Base-by-base conservation (phyloP, 2,113 vertebrate species). In the Periophthalmodon schlosseri region DNA sequence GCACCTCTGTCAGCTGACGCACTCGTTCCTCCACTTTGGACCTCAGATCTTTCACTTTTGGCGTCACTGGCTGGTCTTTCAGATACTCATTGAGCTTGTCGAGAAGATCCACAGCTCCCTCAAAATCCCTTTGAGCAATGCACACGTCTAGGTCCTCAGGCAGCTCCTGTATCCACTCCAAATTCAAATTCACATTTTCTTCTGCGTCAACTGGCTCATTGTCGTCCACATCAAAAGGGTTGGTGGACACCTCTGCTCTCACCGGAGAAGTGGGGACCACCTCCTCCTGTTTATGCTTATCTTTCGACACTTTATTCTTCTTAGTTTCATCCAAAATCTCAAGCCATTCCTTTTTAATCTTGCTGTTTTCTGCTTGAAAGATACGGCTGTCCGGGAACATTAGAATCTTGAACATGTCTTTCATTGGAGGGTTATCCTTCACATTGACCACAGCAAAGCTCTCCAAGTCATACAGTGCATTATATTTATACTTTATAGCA, bases 381-480 rank as follows among this genome's bases (percentile, higher is more conserved):
- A 99, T 98, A 73, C 97, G 96, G 67, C 96, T 97, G 80, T 99
- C 97, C 0, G 97, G 98, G 91, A 96, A 99, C 97, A 98, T 99
- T 1, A 99, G 96, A 82, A 99, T 94, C 90, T 99, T 99, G 91
- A 99, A 99, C 98, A 99, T 99, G 91, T 99, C 97, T 85, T 99
- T 99, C 97, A 98, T 99, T 12, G 97, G 97, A 0, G 97, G 96
- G 86, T 99, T 98, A 92, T 99, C 98, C 86, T 99, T 99, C 10
- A 99, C 98, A 0, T 99, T 99, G 71, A 99, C 95, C 75, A 98
- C 95, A 0, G 98, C 98, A 24, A 99, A 92, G 73, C 96, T 95
- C 12, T 99, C 97, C 16, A 99, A 92, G 2, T 96, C 95, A 54
- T 99, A 98, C 46, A 99, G 89, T 0, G 97, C 96, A 0, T 96